Evolutionary conservation across 2,797 vertebrate species (phyloP).

Genomic region (Siniperca scherzeri): DNA sequence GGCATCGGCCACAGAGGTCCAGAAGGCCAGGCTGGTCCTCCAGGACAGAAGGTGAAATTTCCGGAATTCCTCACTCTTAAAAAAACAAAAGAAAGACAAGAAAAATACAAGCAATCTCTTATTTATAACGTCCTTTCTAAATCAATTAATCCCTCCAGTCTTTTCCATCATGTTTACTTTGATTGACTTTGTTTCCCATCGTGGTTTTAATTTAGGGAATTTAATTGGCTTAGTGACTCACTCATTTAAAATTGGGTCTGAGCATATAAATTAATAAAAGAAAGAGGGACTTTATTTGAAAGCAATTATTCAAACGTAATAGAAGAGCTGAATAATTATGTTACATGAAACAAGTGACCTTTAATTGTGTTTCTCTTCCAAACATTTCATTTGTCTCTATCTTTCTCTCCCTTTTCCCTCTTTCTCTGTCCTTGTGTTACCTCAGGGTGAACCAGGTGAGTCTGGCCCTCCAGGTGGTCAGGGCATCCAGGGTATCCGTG

Average conservation of each 20-base stretch:
- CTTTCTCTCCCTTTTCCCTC: background rate
- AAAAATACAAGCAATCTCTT: background rate
- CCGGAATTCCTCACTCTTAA: background rate
- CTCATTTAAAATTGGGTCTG: constrained; percentile 56
- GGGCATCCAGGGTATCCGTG: constrained; percentile 91
- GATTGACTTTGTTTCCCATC: constrained; percentile 63
- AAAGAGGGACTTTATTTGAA: constrained; percentile 40
- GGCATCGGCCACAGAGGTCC: constrained; percentile 92
- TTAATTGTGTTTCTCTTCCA: constrained; percentile 29
- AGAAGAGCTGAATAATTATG: constrained; percentile 40
- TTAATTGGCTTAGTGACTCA: constrained; percentile 73
- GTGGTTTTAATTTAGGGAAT: constrained; percentile 64
- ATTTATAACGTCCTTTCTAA: constrained; percentile 19
- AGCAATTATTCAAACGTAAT: constrained; percentile 65
- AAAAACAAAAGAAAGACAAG: background rate
- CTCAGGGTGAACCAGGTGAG: constrained; percentile 90
- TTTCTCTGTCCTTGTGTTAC: background rate
- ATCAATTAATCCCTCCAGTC: constrained; percentile 48
- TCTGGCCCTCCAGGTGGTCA: constrained; percentile 89
- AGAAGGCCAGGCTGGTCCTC: constrained; percentile 89
- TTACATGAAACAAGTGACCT: constrained; percentile 38
- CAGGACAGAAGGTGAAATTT: constrained; percentile 89
- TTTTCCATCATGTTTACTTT: constrained; percentile 47
- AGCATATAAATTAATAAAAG: constrained; percentile 46
- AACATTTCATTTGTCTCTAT: background rate